phyloP scores from a whole-genome alignment of 1,140 invertebrate species.

The Archegozetes longisetosus region DNA sequence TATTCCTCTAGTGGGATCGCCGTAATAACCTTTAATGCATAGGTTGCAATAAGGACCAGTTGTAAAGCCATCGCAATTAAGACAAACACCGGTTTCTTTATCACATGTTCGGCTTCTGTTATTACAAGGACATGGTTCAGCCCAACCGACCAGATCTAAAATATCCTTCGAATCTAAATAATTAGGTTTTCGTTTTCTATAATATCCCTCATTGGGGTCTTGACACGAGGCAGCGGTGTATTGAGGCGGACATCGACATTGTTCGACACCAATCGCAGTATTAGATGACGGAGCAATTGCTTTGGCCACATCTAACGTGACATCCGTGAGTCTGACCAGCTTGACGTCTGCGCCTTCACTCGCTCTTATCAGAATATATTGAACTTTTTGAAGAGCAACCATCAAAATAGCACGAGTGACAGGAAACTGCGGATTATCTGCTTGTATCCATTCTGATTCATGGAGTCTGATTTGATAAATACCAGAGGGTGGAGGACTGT shows the following conservation, averaged over 20 bases:
- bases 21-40: constrained; percentile 76
- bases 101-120: constrained; percentile 58
- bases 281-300: constrained; percentile 32
- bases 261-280: constrained; percentile 68
- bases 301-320: constrained; percentile 68
- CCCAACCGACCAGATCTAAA: constrained; percentile 55
- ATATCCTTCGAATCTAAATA: constrained; percentile 41
- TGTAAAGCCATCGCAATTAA: constrained; percentile 66
- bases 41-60: constrained; percentile 57
- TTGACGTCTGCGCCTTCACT: constrained; percentile 38
- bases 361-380: constrained; percentile 57
- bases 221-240: constrained; percentile 71
- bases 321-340: constrained; percentile 44
- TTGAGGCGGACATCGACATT: constrained; percentile 61
- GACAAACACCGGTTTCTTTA: constrained; percentile 55
- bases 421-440: constrained; percentile 39
- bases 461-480: constrained; percentile 45
- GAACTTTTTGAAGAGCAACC: constrained; percentile 70
- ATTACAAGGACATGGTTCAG: constrained; percentile 49
- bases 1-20: constrained; percentile 40
- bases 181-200: constrained; percentile 43
- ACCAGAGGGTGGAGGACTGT: constrained; percentile 30
- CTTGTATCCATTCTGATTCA: constrained; percentile 44
- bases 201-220: constrained; percentile 68
- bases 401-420: constrained; percentile 63